A percentile compares a stretch with the other conserved stretches of the same genome.
Conservation (phyloP, 2,113 vertebrate genomes). For the Syngnathus floridae region DNA sequence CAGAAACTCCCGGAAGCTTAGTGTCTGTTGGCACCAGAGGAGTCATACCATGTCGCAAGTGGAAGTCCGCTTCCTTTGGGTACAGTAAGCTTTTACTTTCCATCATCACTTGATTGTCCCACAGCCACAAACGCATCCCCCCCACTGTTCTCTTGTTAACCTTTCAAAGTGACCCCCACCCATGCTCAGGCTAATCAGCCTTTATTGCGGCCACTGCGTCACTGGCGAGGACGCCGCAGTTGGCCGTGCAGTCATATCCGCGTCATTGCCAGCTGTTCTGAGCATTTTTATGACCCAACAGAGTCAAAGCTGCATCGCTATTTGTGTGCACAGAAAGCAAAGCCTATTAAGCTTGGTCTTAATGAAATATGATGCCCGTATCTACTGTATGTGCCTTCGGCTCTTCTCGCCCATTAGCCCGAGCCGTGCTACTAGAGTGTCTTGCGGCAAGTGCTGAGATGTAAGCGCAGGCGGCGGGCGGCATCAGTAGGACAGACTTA, state of each 20-base stretch:
- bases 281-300: slow-evolving; percentile 35
- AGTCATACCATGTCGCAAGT: slow-evolving; percentile 57
- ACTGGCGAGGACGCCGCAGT: not conserved
- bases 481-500: slow-evolving; percentile 39
- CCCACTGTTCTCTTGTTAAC: slow-evolving; percentile 11
- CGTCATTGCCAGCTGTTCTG: slow-evolving; percentile 33
- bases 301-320: slow-evolving; percentile 21
- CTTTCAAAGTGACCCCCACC: slow-evolving; percentile 17
- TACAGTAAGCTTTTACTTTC: slow-evolving; percentile 51
- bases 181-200: slow-evolving; percentile 21
- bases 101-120: slow-evolving; percentile 1
- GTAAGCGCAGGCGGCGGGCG: slow-evolving; percentile 16
- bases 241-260: slow-evolving; percentile 13
- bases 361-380: slow-evolving; percentile 40
- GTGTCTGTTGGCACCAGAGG: slow-evolving; percentile 53
- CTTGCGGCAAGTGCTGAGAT: slow-evolving; percentile 19
- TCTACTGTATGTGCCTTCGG: slow-evolving; percentile 16
- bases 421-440: slow-evolving; percentile 24
- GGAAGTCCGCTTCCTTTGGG: slow-evolving; percentile 72
- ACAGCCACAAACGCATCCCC: not conserved
- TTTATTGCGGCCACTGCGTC: slow-evolving; percentile 12
- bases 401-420: slow-evolving; percentile 31
- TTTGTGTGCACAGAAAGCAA: slow-evolving; percentile 19
- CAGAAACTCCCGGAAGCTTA: slow-evolving; percentile 36
- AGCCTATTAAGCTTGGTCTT: slow-evolving; percentile 33